Conservation (phyloP, 2,113 vertebrate species). For the Platysternon megacephalum region DNA sequence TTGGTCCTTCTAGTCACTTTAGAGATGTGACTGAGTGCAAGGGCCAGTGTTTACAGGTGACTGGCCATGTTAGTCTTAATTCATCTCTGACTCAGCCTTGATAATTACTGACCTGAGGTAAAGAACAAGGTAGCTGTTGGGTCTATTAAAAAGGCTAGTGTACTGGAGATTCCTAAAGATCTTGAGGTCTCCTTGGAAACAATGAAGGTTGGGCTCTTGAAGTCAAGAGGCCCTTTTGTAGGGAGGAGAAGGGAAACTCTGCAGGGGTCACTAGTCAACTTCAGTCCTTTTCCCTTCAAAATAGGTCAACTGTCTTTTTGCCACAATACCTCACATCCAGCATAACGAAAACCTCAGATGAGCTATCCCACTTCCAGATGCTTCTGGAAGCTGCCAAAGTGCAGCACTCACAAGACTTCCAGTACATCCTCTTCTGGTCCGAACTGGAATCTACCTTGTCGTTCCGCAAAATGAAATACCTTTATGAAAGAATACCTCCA, state of each 20-base stretch:
- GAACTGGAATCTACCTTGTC: too few species aligned
- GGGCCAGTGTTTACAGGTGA: neutral
- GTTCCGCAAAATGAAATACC: too few species aligned
- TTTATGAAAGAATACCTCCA: neutral
- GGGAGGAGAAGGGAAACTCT: too few species aligned
- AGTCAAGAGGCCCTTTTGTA: too few species aligned
- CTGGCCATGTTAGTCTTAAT: too few species aligned
- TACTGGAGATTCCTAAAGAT: neutral
- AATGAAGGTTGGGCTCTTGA: neutral
- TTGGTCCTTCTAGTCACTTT: neutral
- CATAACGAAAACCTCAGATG: too few species aligned
- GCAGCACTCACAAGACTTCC: too few species aligned
- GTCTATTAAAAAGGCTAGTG: neutral
- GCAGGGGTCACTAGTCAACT: neutral
- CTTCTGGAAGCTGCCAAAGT: too few species aligned
- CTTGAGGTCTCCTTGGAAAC: neutral
- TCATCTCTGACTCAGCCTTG: too few species aligned
- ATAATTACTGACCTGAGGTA: neutral
- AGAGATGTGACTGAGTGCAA: neutral
- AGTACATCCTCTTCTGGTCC: too few species aligned
- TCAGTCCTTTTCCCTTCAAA: neutral
- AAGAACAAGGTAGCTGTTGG: neutral
- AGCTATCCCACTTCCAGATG: neutral
- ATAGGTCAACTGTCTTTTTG: neutral
- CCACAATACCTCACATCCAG: too few species aligned